A percentile compares a stretch with the other conserved stretches of the same genome.
Conservation (phyloP, 2,888 invertebrate species). For the Drosophila longiperda region DNA sequence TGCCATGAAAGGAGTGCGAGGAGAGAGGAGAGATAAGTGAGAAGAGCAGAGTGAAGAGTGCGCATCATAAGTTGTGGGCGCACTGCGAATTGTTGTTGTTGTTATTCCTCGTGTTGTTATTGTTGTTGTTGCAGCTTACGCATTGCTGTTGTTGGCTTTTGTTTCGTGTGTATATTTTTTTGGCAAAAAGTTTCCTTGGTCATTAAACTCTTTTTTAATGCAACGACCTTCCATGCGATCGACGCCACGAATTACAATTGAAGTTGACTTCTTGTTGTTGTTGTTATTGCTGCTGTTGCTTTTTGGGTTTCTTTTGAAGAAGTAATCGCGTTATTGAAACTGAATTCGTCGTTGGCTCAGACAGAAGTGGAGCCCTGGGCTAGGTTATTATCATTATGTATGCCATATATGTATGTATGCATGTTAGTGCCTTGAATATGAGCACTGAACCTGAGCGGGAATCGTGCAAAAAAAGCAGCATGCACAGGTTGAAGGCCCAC, state of each 20-base stretch:
- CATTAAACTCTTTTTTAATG: constrained; percentile 77
- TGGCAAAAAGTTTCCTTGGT: constrained; percentile 77
- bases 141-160: constrained; percentile 54
- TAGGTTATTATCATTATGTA: constrained; percentile 38
- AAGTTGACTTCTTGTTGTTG: constrained; percentile 33
- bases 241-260: constrained; percentile 72
- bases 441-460: constrained; percentile 60
- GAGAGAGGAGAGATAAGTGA: background rate
- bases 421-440: constrained; percentile 60
- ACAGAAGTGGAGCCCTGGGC: constrained; percentile 55
- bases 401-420: constrained; percentile 21
- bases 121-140: constrained; percentile 32
- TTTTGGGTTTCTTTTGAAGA: constrained; percentile 41
- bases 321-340: constrained; percentile 68
- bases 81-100: constrained; percentile 27
- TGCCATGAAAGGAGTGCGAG: constrained; percentile 72
- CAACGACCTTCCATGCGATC: constrained; percentile 74
- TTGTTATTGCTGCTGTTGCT: constrained; percentile 9
- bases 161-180: constrained; percentile 51
- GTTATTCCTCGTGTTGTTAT: constrained; percentile 15
- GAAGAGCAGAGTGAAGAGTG: constrained; percentile 17
- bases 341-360: constrained; percentile 42
- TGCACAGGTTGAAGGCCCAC: constrained; percentile 49
- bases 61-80: constrained; percentile 57
- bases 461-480: background rate